Evolutionary conservation across 2,888 invertebrate species (phyloP).

Genomic region (Dinocampus coccinellae): DNA sequence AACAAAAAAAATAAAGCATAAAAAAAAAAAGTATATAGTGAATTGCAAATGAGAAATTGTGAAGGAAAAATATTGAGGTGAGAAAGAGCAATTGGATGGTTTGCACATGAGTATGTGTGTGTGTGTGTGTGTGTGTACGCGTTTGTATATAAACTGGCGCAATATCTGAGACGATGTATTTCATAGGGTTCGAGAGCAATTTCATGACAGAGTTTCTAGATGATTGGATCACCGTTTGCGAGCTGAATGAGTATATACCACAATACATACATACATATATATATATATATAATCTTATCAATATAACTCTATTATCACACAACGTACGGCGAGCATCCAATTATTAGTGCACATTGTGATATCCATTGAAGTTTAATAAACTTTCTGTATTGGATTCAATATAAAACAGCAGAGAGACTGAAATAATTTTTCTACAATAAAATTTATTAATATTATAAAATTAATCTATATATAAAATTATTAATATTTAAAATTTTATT

Average conservation of each 20-base stretch:
- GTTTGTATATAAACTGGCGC: conserved; percentile 49
- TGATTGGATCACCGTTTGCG: conserved; percentile 64
- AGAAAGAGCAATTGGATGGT: conserved; percentile 61
- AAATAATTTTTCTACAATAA: no score
- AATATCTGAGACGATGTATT: no score
- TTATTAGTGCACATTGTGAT: conserved; percentile 53
- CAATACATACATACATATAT: conserved; percentile 14
- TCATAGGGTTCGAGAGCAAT: conserved; percentile 64
- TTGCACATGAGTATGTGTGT: neutral
- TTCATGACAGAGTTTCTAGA: conserved; percentile 65
- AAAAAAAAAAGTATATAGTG: conserved; percentile 46
- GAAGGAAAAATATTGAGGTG: conserved; percentile 44
- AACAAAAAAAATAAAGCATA: conserved; percentile 44
- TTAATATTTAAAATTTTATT: no score
- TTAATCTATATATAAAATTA: no score
- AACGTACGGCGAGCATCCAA: conserved; percentile 54
- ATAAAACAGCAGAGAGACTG: no score
- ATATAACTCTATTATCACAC: conserved; percentile 59
- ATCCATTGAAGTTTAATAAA: conserved; percentile 42
- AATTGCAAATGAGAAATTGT: conserved; percentile 59
- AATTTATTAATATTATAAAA: no score
- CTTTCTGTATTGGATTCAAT: conserved; percentile 49
- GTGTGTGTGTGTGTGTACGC: neutral
- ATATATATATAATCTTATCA: conserved; percentile 50
- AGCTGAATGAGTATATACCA: conserved; percentile 57